Conservation (phyloP, 2,888 invertebrate species). For the Hermaeophaga mercurialis region DNA sequence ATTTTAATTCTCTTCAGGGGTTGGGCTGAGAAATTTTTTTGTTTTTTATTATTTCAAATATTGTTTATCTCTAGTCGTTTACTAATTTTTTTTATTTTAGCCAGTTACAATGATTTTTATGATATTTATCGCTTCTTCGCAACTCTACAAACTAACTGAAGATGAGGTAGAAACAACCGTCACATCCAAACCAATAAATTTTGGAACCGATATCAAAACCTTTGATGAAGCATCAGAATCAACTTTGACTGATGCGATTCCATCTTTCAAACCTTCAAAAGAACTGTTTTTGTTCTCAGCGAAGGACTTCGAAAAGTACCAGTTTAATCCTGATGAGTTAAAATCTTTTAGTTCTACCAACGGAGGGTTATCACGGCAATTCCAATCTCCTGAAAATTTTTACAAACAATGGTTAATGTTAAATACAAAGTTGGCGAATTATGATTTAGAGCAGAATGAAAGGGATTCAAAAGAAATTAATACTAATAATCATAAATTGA, state of each 20-base stretch:
- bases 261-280: constrained; percentile 29
- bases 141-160: constrained; percentile 2
- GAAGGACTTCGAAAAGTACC: not conserved
- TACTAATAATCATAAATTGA: not conserved
- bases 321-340: not conserved
- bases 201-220: not conserved
- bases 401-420: constrained; percentile 15
- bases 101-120: constrained; percentile 1
- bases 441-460: not conserved
- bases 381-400: constrained; percentile 6
- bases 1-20: too few relatives aligned
- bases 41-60: too few relatives aligned
- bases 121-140: not conserved
- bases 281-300: constrained; percentile 15
- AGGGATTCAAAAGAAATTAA: not conserved
- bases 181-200: constrained; percentile 22
- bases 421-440: not conserved
- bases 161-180: not conserved
- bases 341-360: not conserved
- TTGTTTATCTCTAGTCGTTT: too few relatives aligned
- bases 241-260: not conserved
- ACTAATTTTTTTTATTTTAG: constrained; percentile 24
- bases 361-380: not conserved
- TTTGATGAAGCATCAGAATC: not conserved
- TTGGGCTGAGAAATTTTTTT: too few relatives aligned